These are phyloP conservation scores for Podilymbus podiceps DNA, from an alignment of 2,113 vertebrate species.

Conservation along the genomic window DNA sequence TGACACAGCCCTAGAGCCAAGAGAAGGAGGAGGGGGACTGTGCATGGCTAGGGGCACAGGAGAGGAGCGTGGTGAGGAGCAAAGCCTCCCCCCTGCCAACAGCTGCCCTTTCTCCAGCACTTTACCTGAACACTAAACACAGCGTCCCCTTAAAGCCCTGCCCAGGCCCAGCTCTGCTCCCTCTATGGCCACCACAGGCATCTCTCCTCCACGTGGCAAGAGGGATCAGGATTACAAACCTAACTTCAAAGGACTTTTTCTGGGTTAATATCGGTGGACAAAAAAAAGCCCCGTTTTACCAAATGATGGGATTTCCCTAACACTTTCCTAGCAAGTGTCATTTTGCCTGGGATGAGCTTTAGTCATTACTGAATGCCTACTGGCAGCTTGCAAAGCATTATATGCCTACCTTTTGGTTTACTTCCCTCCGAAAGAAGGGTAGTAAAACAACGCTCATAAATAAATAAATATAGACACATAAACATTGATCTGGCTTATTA, in stretches of 20 bases:
- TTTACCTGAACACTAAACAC: not conserved
- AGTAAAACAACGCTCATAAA: not conserved
- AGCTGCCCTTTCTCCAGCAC: not conserved
- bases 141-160: not conserved
- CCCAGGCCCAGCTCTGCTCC: too few species aligned
- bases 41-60: accelerated
- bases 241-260: not conserved
- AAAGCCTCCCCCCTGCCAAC: not conserved
- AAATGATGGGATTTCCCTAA: not conserved
- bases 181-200: not conserved
- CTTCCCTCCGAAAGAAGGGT: not conserved
- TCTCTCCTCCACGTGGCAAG: not conserved
- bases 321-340: not conserved
- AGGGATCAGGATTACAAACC: not conserved
- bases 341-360: not conserved
- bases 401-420: not conserved
- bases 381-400: not conserved
- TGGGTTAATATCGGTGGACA: not conserved
- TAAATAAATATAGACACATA: not conserved
- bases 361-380: not conserved
- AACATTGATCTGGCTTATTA: not conserved
- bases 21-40: not conserved
- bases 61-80: not conserved
- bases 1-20: not conserved
- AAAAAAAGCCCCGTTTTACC: not conserved